A percentile compares a stretch with the other conserved stretches of the same genome.
phyloP scores from a whole-genome alignment of 2,888 invertebrate species.

The Trichogramma evanescens region DNA sequence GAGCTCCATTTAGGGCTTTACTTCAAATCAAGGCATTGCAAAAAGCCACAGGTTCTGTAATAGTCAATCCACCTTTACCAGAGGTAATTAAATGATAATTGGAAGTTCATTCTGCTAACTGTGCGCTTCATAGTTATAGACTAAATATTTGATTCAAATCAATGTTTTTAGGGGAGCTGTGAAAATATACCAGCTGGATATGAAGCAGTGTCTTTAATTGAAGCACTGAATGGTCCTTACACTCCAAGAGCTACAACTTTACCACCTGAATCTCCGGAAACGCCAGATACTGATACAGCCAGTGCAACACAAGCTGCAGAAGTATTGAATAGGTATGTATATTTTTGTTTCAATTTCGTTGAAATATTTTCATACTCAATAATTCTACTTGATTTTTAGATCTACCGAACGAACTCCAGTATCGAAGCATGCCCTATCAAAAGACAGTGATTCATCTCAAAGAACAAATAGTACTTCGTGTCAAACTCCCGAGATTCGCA shows the following conservation, averaged over 20 bases:
- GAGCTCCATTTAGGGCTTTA: conserved; percentile 95
- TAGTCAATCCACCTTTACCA: conserved; percentile 53
- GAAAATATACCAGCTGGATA: conserved; percentile 89
- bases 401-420: conserved; percentile 40
- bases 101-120: not conserved
- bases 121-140: not conserved
- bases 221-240: conserved; percentile 90
- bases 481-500: conserved; percentile 56
- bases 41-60: conserved; percentile 55
- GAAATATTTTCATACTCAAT: not conserved
- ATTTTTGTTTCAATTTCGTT: conserved; percentile 1
- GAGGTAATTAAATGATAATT: conserved; percentile 49
- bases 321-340: conserved; percentile 54
- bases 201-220: conserved; percentile 87
- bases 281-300: conserved; percentile 60
- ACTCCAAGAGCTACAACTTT: conserved; percentile 49
- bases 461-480: conserved; percentile 39
- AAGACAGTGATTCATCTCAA: conserved; percentile 38
- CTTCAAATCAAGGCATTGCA: conserved; percentile 92
- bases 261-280: conserved; percentile 50
- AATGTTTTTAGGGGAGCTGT: conserved; percentile 55
- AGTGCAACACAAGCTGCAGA: conserved; percentile 60
- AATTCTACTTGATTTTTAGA: conserved; percentile 24
- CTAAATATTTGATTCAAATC: not conserved
- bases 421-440: conserved; percentile 37